Evolutionary conservation across 2,888 invertebrate species (phyloP).

Genomic region (Perithous albicinctus): DNA sequence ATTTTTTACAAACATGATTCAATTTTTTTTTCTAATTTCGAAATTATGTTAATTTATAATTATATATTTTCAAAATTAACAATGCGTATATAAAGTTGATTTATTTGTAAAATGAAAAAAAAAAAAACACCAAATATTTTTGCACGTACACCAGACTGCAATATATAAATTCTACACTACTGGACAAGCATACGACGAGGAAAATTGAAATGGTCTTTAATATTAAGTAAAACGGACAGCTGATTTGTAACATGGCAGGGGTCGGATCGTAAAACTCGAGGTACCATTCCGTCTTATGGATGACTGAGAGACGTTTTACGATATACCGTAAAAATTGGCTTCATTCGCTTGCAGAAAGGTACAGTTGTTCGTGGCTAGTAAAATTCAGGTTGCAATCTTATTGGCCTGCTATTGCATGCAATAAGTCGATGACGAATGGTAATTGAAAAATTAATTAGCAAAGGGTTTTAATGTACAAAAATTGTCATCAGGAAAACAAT

Average conservation of each 20-base stretch:
- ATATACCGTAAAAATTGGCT: conserved; percentile 32
- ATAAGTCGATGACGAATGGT: not conserved
- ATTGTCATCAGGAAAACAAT: conserved; percentile 9
- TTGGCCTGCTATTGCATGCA: not conserved
- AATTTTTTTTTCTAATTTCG: not conserved
- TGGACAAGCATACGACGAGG: not conserved
- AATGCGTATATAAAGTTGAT: no score
- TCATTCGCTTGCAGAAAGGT: not conserved
- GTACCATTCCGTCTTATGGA: conserved; percentile 24
- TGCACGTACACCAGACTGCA: not conserved
- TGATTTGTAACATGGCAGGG: conserved; percentile 13
- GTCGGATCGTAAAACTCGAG: conserved; percentile 17
- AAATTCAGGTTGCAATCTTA: not conserved
- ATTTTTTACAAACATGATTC: no score
- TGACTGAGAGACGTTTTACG: conserved; percentile 30
- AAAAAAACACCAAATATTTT: not conserved
- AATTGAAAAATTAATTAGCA: not conserved
- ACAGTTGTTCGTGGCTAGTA: not conserved
- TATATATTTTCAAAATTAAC: no score
- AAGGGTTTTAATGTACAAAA: not conserved
- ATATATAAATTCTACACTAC: not conserved
- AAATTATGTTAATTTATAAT: no score
- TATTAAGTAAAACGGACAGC: conserved; percentile 18
- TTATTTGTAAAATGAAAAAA: no score
- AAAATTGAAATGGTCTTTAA: conserved; percentile 7